Evolutionary conservation across 2,113 vertebrate genomes (phyloP).

Genomic region (Dicrurus megarhynchus): DNA sequence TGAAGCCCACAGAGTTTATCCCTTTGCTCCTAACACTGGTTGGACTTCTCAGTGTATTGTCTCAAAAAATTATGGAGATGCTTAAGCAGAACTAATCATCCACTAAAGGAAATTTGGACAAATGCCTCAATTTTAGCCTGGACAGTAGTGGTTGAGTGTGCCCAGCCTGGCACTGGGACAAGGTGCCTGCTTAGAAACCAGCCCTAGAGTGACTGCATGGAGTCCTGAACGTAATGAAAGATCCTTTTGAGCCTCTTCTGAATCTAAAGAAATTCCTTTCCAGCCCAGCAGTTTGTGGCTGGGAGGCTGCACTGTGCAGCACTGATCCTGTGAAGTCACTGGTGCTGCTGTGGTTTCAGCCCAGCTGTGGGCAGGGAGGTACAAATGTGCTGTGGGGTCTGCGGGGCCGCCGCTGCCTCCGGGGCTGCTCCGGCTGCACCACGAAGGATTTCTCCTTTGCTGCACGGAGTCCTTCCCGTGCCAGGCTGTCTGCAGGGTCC

Average conservation of each 20-base stretch:
- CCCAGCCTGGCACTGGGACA: background rate
- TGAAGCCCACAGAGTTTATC: background rate
- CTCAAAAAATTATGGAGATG: background rate
- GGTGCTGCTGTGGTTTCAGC: background rate
- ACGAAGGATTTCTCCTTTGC: background rate
- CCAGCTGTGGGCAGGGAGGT: background rate
- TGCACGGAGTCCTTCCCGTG: rapidly evolving
- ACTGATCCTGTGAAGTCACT: background rate
- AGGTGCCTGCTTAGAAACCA: background rate
- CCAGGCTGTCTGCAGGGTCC: background rate
- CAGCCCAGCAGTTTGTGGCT: background rate
- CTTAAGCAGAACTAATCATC: background rate
- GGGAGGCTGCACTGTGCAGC: background rate
- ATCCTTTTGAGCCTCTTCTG: background rate
- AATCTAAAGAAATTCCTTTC: background rate
- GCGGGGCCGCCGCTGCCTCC: rapidly evolving
- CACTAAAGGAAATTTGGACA: background rate
- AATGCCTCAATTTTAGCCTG: background rate
- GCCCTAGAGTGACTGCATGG: background rate
- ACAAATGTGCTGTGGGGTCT: background rate
- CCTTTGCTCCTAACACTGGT: background rate
- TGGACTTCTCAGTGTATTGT: background rate
- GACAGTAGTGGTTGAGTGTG: background rate
- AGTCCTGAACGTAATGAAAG: background rate
- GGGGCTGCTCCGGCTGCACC: background rate